These are phyloP conservation scores for Novumbra hubbsi DNA, from an alignment of 2,797 vertebrate genomes.

Conservation along the genomic window DNA sequence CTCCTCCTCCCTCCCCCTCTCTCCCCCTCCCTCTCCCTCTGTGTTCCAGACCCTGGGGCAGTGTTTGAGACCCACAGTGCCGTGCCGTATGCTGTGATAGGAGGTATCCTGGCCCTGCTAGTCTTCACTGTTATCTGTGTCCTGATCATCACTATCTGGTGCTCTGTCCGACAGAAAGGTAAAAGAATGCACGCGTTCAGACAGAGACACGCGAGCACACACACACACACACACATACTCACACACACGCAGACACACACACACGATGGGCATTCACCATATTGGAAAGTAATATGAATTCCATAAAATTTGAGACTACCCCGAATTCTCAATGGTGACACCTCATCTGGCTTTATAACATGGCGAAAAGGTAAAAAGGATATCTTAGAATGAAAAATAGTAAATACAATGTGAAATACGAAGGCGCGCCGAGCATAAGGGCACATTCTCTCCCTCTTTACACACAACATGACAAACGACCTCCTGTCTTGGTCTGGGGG, in stretches of 20 bases:
- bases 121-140: constrained; percentile 91
- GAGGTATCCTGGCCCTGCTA: constrained; percentile 86
- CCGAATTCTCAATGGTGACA: not conserved
- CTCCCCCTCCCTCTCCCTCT: not conserved
- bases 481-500: constrained; percentile 43
- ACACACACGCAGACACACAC: not conserved
- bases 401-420: not conserved
- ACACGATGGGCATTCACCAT: not conserved
- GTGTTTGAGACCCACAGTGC: constrained; percentile 88
- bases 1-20: constrained; percentile 21
- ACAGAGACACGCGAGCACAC: not conserved
- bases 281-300: not conserved
- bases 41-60: constrained; percentile 81
- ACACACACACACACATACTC: not conserved
- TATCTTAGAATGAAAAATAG: not conserved
- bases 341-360: not conserved
- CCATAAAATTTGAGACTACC: not conserved
- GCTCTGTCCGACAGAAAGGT: constrained; percentile 92
- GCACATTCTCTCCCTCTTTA: constrained; percentile 27
- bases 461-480: constrained; percentile 56
- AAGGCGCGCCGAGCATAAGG: constrained; percentile 12
- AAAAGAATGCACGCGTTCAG: constrained; percentile 37
- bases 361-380: not conserved
- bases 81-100: constrained; percentile 87
- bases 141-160: constrained; percentile 91